Conservation (phyloP, 2,888 invertebrate genomes). For the Nemotelus nigrinus region DNA sequence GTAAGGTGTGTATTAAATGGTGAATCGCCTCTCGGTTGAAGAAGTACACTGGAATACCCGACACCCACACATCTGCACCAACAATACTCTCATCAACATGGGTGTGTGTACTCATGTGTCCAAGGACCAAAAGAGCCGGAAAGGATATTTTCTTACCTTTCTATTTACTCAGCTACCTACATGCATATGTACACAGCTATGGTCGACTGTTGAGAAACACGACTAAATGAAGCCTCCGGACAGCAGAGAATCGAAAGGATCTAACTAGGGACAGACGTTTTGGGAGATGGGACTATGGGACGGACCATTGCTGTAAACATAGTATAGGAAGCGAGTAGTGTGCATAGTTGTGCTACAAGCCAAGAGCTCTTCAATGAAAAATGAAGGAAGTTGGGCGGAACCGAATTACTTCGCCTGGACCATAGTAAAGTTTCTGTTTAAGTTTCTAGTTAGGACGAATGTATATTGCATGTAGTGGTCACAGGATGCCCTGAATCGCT, state of each 20-base stretch:
- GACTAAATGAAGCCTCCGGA: constrained; percentile 49
- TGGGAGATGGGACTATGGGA: constrained; percentile 2
- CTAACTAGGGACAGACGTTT: constrained; percentile 30
- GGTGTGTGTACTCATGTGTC: constrained; percentile 5
- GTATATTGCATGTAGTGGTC: constrained; percentile 47
- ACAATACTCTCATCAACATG: constrained; percentile 21
- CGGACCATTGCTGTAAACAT: constrained; percentile 4
- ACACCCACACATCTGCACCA: constrained; percentile 12
- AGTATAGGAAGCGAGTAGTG: not conserved
- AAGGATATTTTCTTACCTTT: constrained; percentile 37
- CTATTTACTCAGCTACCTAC: not conserved
- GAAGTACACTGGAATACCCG: constrained; percentile 44
- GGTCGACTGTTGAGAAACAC: not conserved
- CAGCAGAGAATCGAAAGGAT: constrained; percentile 48
- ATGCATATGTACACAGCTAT: constrained; percentile 39
- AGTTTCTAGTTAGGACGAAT: constrained; percentile 25
- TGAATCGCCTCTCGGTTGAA: constrained; percentile 17
- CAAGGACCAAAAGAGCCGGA: constrained; percentile 36
- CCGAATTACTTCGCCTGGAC: constrained; percentile 48
- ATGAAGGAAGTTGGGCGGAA: constrained; percentile 49
- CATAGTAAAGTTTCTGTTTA: constrained; percentile 41
- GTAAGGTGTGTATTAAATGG: constrained; percentile 22
- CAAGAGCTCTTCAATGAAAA: constrained; percentile 42
- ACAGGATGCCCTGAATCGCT: constrained; percentile 39
- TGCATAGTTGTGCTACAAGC: not conserved